Percentiles rank a stretch among this genome's conserved stretches.
These are phyloP conservation scores for Tetrax tetrax DNA, from an alignment of 2,113 vertebrate species.

Conservation along the genomic window DNA sequence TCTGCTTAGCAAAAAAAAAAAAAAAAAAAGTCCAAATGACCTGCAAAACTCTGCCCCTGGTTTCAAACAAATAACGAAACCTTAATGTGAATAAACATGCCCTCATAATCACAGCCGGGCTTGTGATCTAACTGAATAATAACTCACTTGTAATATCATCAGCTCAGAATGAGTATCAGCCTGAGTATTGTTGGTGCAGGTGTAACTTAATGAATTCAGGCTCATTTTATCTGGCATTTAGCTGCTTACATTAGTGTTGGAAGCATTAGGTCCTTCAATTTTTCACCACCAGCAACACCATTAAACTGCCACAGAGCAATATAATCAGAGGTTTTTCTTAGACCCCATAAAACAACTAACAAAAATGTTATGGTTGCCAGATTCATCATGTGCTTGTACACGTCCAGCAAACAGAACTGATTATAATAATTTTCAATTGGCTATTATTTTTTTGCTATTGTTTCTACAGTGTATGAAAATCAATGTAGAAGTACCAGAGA, in stretches of 20 bases:
- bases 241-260: constrained; percentile 41
- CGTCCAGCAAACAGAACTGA: not conserved
- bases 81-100: constrained; percentile 1
- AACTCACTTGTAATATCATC: constrained; percentile 52
- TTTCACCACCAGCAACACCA: constrained; percentile 32
- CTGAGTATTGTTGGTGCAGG: constrained; percentile 71
- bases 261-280: constrained; percentile 22
- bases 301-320: constrained; percentile 49
- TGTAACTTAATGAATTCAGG: constrained; percentile 47
- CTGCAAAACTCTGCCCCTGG: not conserved
- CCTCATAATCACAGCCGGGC: constrained; percentile 48
- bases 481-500: not conserved
- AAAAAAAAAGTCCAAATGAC: not conserved
- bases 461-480: not conserved
- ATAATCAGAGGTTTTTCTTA: constrained; percentile 14
- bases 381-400: not conserved
- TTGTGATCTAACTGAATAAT: constrained; percentile 38
- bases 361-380: not conserved
- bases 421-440: not conserved
- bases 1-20: not conserved
- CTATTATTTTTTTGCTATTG: not conserved
- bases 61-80: constrained; percentile 59
- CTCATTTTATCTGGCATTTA: constrained; percentile 43
- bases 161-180: constrained; percentile 63
- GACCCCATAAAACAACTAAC: not conserved